These are phyloP conservation scores for Ormyrus rosae DNA, from an alignment of 2,888 invertebrate species.

Conservation along the genomic window DNA sequence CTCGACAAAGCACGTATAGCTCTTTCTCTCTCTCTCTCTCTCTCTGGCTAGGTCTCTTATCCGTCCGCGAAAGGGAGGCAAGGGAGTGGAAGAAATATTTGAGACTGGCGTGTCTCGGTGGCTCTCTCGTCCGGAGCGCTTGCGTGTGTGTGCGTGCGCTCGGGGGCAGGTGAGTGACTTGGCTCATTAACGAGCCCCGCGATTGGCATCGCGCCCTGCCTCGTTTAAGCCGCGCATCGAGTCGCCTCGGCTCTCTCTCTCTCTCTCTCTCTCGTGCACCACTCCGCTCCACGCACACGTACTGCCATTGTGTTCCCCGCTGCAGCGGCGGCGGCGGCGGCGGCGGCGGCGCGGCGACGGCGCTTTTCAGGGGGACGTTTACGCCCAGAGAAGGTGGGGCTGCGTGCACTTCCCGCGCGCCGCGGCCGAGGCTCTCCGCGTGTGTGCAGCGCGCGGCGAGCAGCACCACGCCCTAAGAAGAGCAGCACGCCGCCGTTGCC, in stretches of 20 bases:
- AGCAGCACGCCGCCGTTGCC: too few relatives aligned
- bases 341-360: constrained; percentile 25
- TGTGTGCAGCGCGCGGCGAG: not conserved
- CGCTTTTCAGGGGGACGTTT: constrained; percentile 59
- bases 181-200: constrained; percentile 61
- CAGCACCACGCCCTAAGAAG: constrained; percentile 68
- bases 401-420: constrained; percentile 48
- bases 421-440: not conserved
- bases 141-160: constrained; percentile 22
- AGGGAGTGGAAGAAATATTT: constrained; percentile 15
- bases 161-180: constrained; percentile 62
- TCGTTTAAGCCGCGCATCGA: constrained; percentile 1
- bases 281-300: not conserved
- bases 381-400: constrained; percentile 68
- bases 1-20: too few relatives aligned
- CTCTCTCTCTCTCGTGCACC: too few relatives aligned
- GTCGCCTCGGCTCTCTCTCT: too few relatives aligned
- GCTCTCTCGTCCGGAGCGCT: constrained; percentile 7
- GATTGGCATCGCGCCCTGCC: constrained; percentile 58
- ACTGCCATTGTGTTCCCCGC: not conserved
- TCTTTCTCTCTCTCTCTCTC: too few relatives aligned
- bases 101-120: constrained; percentile 2
- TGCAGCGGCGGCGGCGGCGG: not conserved
- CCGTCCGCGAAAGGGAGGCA: not conserved
- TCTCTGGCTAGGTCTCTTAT: too few relatives aligned